These are phyloP conservation scores for Brachystomella parvula DNA, from an alignment of 1,140 invertebrate genomes.

Conservation along the genomic window DNA sequence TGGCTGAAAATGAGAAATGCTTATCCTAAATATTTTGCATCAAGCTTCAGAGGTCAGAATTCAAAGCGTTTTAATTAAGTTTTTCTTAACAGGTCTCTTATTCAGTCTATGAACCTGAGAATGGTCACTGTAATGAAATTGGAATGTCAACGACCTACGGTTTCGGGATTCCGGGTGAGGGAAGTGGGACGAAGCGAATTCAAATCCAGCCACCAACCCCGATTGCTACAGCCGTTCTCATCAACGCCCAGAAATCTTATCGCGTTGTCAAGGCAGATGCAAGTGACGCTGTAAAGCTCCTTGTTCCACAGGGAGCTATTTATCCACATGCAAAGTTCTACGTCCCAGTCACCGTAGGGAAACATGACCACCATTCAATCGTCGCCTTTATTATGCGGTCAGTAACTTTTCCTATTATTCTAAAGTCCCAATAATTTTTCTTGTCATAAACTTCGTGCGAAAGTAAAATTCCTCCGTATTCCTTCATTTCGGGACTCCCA, in stretches of 20 bases:
- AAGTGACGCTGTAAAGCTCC: constrained; percentile 59
- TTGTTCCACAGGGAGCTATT: constrained; percentile 75
- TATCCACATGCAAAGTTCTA: constrained; percentile 81
- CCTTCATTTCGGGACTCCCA: too few species aligned
- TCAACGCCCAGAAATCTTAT: constrained; percentile 66
- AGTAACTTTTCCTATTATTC: too few species aligned
- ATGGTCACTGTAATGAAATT: constrained; percentile 38
- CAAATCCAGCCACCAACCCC: constrained; percentile 68
- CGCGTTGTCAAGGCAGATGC: constrained; percentile 68
- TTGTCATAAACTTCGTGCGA: too few species aligned
- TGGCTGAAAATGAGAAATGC: neutral
- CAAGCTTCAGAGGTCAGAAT: neutral
- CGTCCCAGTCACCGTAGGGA: constrained; percentile 69
- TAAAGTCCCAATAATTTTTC: too few species aligned
- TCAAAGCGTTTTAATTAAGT: too few species aligned
- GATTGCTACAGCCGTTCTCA: constrained; percentile 60
- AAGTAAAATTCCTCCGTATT: too few species aligned
- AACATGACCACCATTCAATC: constrained; percentile 49
- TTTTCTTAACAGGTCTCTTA: constrained; percentile 75
- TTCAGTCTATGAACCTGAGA: constrained; percentile 65
- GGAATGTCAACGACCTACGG: constrained; percentile 36
- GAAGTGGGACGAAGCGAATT: constrained; percentile 52
- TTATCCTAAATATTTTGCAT: too few species aligned
- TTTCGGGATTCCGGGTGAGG: constrained; percentile 51
- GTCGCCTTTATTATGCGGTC: constrained; percentile 75